phyloP scores from a whole-genome alignment of 2,888 invertebrate genomes.

The Luffia ferchaultella region DNA sequence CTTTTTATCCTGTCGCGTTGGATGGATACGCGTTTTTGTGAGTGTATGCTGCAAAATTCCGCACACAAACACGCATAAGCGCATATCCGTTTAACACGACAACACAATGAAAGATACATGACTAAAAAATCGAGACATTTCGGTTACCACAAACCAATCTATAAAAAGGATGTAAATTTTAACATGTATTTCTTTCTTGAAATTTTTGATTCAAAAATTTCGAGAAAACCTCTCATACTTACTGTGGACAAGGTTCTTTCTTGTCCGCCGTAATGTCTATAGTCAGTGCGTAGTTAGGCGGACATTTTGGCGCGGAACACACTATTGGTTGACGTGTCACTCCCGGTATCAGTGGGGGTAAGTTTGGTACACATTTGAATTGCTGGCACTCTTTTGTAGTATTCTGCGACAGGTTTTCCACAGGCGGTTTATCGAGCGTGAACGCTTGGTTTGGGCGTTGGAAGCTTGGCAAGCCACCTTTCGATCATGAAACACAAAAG shows the following conservation, averaged over 20 bases:
- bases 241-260: constrained; percentile 56
- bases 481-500: constrained; percentile 1
- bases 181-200: too few species aligned
- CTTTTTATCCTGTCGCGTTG: too few species aligned
- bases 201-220: too few species aligned
- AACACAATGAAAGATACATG: too few species aligned
- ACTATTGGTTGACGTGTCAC: constrained; percentile 24
- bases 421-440: constrained; percentile 37
- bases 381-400: constrained; percentile 42
- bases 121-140: too few species aligned
- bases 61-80: too few species aligned
- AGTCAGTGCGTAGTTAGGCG: constrained; percentile 63
- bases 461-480: constrained; percentile 3
- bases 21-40: too few species aligned
- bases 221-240: too few species aligned
- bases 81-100: too few species aligned
- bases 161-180: too few species aligned
- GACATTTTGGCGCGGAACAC: constrained; percentile 65
- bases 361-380: constrained; percentile 61
- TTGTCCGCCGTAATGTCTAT: constrained; percentile 37
- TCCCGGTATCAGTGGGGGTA: constrained; percentile 46
- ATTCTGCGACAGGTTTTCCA: constrained; percentile 6
- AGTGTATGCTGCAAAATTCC: too few species aligned
- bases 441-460: constrained; percentile 37
- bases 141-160: too few species aligned